Percentiles rank a stretch among this genome's conserved stretches.
Conservation (phyloP, 2,797 vertebrate species). For the Holocentrus rufus region DNA sequence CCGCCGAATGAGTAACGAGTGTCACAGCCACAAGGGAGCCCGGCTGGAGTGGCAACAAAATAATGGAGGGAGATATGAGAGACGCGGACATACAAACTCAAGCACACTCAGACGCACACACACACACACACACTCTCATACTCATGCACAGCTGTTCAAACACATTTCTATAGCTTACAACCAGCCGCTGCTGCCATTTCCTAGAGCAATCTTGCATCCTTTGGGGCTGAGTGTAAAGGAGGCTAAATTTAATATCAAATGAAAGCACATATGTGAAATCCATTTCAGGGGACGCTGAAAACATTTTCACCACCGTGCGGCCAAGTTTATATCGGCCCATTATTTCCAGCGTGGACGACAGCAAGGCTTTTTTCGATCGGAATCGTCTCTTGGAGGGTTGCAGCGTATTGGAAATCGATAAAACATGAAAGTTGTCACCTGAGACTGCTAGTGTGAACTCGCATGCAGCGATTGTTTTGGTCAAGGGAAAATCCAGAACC, state of each 20-base stretch:
- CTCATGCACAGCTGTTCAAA: neutral
- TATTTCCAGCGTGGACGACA: slow-evolving; percentile 17
- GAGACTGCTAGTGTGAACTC: slow-evolving; percentile 26
- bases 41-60: slow-evolving; percentile 54
- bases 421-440: slow-evolving; percentile 39
- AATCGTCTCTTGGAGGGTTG: slow-evolving; percentile 44
- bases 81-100: slow-evolving; percentile 13
- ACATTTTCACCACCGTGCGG: slow-evolving; percentile 10
- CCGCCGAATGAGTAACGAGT: slow-evolving; percentile 54
- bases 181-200: slow-evolving; percentile 17
- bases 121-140: neutral
- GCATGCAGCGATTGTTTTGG: slow-evolving; percentile 15
- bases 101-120: slow-evolving; percentile 22
- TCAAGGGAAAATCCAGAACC: neutral
- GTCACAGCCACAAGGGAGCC: slow-evolving; percentile 57
- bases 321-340: slow-evolving; percentile 34
- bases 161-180: slow-evolving; percentile 24
- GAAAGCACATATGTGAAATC: slow-evolving; percentile 40
- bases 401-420: slow-evolving; percentile 44
- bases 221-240: slow-evolving; percentile 28
- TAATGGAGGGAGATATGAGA: slow-evolving; percentile 54
- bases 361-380: slow-evolving; percentile 49
- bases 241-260: slow-evolving; percentile 47
- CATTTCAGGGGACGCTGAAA: slow-evolving; percentile 33
- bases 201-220: slow-evolving; percentile 29